These are phyloP conservation scores for Ptilorrhoa leucosticta DNA, from an alignment of 2,113 vertebrate genomes.

Conservation along the genomic window DNA sequence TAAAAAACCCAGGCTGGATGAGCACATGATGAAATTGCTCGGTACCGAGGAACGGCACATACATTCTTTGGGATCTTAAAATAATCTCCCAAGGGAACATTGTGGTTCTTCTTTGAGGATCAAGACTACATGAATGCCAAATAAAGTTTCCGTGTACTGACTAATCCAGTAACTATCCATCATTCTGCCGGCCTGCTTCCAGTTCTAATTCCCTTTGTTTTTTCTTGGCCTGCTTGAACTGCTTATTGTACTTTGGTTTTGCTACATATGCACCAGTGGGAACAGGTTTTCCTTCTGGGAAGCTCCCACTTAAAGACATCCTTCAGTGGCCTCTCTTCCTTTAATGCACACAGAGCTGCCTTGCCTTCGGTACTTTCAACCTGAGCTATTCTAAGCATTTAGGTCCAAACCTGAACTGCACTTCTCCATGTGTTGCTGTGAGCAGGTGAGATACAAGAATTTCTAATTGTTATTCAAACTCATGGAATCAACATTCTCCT, in stretches of 20 bases:
- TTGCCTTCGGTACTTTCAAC: neutral
- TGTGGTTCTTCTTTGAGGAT: neutral
- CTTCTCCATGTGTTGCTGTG: neutral
- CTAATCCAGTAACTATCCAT: neutral
- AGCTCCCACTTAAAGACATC: neutral
- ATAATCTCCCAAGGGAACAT: conserved; percentile 46
- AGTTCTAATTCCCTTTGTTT: neutral
- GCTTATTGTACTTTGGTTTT: neutral
- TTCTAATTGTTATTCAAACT: neutral
- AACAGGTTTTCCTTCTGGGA: neutral
- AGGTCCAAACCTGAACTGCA: neutral
- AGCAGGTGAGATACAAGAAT: neutral
- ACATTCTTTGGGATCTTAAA: conserved; percentile 39
- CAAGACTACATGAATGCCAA: neutral
- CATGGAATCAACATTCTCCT: neutral
- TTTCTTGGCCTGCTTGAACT: neutral
- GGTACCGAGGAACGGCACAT: neutral
- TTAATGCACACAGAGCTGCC: neutral
- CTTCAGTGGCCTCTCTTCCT: neutral
- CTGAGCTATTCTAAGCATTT: neutral
- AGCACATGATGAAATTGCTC: neutral
- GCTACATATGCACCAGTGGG: neutral
- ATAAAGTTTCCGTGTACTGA: conserved; percentile 10
- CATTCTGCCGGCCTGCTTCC: neutral
- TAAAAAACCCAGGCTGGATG: neutral